Percentiles rank a stretch among this genome's conserved stretches.
Evolutionary conservation across 1,140 invertebrate species (phyloP).

Genomic region (Pristionchus pacificus): DNA sequence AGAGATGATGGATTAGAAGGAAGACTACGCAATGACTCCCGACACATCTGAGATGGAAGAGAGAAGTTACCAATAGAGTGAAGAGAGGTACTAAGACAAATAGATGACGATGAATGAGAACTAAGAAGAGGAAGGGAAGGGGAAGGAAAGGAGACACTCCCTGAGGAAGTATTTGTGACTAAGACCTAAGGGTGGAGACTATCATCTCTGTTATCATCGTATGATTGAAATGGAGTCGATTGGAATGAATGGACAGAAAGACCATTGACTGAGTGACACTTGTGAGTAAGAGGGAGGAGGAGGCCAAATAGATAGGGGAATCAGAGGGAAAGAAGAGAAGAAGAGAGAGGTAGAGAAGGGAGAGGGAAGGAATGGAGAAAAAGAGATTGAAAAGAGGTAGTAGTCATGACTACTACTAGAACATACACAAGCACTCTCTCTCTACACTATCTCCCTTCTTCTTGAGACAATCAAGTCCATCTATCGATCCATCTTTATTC

Average conservation of each 20-base stretch:
- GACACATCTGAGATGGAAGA: not conserved
- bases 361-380: not conserved
- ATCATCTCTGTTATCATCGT: no score
- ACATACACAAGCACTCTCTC: no score
- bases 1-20: not conserved
- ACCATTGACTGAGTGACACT: no score
- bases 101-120: not conserved
- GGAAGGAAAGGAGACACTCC: conserved; percentile 10
- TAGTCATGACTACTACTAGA: not conserved
- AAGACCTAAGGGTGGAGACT: no score
- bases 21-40: not conserved
- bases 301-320: conserved; percentile 11
- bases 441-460: no score
- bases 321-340: conserved; percentile 2
- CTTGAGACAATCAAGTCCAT: no score
- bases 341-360: conserved; percentile 3
- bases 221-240: no score
- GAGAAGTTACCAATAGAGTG: not conserved
- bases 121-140: conserved; percentile 12
- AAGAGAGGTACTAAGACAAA: conserved; percentile 6
- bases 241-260: no score
- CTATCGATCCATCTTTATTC: no score
- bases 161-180: no score
- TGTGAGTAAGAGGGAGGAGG: conserved; percentile 8
- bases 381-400: not conserved